These are phyloP conservation scores for Apaloderma vittatum DNA, from an alignment of 2,113 vertebrate genomes.

Conservation along the genomic window DNA sequence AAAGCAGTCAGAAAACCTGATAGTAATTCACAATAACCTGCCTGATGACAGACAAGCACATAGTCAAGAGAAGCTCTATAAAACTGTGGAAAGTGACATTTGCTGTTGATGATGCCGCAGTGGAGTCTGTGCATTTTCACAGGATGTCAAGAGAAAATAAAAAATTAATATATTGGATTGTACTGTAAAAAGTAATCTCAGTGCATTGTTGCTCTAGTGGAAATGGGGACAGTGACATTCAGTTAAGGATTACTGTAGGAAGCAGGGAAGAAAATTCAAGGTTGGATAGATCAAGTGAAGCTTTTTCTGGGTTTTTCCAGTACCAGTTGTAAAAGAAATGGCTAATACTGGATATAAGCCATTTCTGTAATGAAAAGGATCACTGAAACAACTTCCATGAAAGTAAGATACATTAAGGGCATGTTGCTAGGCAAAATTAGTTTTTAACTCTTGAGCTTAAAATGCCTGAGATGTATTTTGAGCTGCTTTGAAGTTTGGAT, in stretches of 20 bases:
- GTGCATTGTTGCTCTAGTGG: neutral
- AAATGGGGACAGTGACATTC: neutral
- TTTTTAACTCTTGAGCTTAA: neutral
- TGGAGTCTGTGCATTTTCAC: neutral
- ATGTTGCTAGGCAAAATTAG: neutral
- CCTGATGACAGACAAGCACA: neutral
- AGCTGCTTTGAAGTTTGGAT: neutral
- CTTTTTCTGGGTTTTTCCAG: neutral
- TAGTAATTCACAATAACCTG: neutral
- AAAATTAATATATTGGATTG: neutral
- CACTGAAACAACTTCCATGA: neutral
- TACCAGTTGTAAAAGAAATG: neutral
- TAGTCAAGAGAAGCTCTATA: neutral
- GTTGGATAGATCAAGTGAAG: neutral
- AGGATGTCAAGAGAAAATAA: neutral
- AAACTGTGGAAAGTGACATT: neutral
- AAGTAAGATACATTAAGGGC: neutral
- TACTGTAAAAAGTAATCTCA: neutral
- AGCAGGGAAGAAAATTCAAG: neutral
- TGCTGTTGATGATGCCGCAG: neutral
- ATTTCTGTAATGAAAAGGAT: neutral
- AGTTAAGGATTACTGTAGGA: neutral
- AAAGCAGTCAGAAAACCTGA: neutral
- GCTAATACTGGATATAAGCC: neutral
- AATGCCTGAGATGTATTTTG: neutral